phyloP scores from a whole-genome alignment of 2,888 invertebrate genomes.

The Scaptomyza cyrtandrae region DNA sequence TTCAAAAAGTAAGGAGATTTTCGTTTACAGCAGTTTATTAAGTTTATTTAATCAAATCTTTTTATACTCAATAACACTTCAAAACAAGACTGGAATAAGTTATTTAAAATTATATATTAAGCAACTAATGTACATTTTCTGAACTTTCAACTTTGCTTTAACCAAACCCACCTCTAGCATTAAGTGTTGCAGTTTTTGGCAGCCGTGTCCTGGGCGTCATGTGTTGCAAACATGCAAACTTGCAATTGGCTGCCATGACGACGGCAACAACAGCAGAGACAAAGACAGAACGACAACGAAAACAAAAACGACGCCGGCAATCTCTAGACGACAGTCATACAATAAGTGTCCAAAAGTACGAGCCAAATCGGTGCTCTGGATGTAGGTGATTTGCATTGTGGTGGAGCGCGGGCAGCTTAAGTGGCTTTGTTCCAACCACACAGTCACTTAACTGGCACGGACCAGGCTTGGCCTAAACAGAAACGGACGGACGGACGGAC shows the following conservation, averaged over 20 bases:
- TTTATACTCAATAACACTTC: no score
- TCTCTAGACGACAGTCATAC: conserved; percentile 57
- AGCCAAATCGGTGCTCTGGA: conserved; percentile 68
- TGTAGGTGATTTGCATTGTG: conserved; percentile 70
- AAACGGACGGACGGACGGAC: conserved; percentile 1
- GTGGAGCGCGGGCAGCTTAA: conserved; percentile 60
- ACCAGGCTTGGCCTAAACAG: conserved; percentile 4
- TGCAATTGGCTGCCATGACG: conserved; percentile 63
- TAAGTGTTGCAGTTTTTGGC: conserved; percentile 9
- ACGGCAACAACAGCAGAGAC: conserved; percentile 36
- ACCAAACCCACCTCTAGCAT: conserved; percentile 43
- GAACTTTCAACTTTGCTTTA: not conserved
- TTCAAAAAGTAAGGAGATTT: not conserved
- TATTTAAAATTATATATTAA: no score
- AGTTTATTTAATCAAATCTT: no score
- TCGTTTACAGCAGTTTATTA: no score
- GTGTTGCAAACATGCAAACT: conserved; percentile 65
- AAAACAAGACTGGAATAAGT: no score
- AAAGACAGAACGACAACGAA: conserved; percentile 11
- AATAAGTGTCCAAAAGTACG: conserved; percentile 66
- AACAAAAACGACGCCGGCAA: conserved; percentile 20
- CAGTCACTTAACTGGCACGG: conserved; percentile 31
- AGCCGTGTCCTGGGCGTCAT: conserved; percentile 63
- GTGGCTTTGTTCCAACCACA: conserved; percentile 44
- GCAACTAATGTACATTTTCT: no score